Evolutionary conservation across 2,888 invertebrate genomes (phyloP).

Genomic region (Diploptera punctata): DNA sequence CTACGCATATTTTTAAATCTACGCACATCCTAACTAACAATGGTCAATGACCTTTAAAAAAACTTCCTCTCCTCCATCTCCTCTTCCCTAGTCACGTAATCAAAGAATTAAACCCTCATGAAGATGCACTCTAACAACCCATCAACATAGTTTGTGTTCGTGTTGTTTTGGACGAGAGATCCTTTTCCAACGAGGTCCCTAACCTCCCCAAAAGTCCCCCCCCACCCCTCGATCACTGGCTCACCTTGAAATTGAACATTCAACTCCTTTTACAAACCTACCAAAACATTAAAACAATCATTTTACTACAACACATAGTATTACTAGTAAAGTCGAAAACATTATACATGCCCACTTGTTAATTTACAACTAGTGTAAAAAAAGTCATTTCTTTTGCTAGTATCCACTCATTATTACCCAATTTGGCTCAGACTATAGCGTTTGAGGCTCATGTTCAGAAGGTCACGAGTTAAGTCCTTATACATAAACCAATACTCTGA

Average conservation of each 20-base stretch:
- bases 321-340: too few species aligned
- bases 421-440: too few species aligned
- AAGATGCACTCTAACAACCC: background rate
- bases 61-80: background rate
- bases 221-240: slow-evolving; percentile 18
- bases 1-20: background rate
- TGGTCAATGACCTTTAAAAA: slow-evolving; percentile 18
- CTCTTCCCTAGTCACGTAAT: background rate
- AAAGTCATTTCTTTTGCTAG: too few species aligned
- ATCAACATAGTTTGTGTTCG: background rate
- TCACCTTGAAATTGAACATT: slow-evolving; percentile 37
- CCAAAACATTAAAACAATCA: background rate
- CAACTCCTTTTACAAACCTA: slow-evolving; percentile 17
- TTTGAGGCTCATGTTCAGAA: too few species aligned
- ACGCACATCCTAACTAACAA: background rate
- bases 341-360: too few species aligned
- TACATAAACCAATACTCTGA: too few species aligned
- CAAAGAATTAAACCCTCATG: slow-evolving; percentile 21
- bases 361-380: too few species aligned
- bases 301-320: background rate
- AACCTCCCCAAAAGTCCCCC: slow-evolving; percentile 7
- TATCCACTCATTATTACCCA: too few species aligned
- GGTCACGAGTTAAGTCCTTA: too few species aligned
- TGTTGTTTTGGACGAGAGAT: background rate
- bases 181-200: background rate